Conservation (phyloP, 2,888 invertebrate species). For the Matsumyia berberina region DNA sequence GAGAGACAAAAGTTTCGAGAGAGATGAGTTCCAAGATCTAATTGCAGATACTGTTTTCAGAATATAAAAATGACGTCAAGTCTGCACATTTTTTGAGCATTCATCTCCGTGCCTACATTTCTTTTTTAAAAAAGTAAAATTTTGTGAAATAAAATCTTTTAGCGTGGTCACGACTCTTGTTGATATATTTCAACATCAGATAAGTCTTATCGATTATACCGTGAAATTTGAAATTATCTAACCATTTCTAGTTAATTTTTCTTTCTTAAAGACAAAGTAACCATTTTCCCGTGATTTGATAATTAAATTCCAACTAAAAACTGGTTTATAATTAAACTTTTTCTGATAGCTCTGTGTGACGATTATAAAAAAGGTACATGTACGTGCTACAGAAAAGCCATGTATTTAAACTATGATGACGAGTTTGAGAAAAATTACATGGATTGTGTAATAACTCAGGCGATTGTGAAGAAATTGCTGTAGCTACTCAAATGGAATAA, state of each 20-base stretch:
- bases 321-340: background rate
- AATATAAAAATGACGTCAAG: too few relatives aligned
- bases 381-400: constrained; percentile 2
- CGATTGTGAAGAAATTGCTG: constrained; percentile 7
- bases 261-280: background rate
- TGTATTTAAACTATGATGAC: constrained; percentile 12
- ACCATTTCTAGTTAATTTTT: too few relatives aligned
- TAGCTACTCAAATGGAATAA: constrained; percentile 5
- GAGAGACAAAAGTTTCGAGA: too few relatives aligned
- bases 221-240: too few relatives aligned
- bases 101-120: too few relatives aligned
- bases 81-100: too few relatives aligned
- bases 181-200: background rate
- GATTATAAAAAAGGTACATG: background rate
- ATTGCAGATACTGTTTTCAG: too few relatives aligned
- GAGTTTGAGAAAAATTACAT: background rate
- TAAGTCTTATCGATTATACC: background rate
- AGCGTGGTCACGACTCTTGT: too few relatives aligned
- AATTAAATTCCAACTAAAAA: constrained; percentile 5
- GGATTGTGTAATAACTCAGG: constrained; percentile 11
- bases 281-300: constrained; percentile 20
- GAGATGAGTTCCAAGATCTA: too few relatives aligned
- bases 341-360: background rate
- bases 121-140: too few relatives aligned
- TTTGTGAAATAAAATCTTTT: too few relatives aligned